A percentile compares a stretch with the other conserved stretches of the same genome.
Conservation (phyloP, 2,797 vertebrate species). For the Parauchenoglanis ngamensis region DNA sequence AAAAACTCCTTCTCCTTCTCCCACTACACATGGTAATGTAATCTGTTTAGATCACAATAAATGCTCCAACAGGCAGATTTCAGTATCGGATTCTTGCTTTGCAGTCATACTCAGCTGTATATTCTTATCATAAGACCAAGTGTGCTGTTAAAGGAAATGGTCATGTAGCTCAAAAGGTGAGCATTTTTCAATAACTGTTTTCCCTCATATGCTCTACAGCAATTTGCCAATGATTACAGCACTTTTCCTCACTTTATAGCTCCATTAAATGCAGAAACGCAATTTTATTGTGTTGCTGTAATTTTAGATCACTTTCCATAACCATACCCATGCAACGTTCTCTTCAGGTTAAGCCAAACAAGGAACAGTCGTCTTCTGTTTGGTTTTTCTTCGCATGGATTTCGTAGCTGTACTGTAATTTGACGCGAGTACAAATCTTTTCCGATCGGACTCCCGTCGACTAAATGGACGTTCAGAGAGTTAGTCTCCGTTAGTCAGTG, state of each 20-base stretch:
- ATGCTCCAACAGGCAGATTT: background rate
- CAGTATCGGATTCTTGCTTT: too few species aligned
- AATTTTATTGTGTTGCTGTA: background rate
- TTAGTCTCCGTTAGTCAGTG: background rate
- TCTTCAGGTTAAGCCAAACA: background rate
- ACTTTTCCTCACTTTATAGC: background rate
- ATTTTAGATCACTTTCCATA: background rate
- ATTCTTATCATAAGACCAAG: background rate
- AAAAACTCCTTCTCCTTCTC: background rate
- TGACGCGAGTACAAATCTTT: background rate
- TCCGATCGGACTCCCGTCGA: background rate
- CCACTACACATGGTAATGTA: background rate
- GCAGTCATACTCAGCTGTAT: background rate
- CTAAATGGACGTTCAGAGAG: background rate
- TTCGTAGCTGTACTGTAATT: background rate
- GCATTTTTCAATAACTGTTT: background rate
- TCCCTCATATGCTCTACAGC: background rate
- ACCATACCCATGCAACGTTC: background rate
- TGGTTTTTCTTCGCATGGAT: background rate
- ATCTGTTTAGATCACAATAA: background rate
- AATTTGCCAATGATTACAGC: background rate
- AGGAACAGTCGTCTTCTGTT: background rate
- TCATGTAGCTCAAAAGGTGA: background rate
- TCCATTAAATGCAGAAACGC: background rate
- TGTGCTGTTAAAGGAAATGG: background rate